These are phyloP conservation scores for Australoheros facetus DNA, from an alignment of 2,797 vertebrate species.

Conservation along the genomic window DNA sequence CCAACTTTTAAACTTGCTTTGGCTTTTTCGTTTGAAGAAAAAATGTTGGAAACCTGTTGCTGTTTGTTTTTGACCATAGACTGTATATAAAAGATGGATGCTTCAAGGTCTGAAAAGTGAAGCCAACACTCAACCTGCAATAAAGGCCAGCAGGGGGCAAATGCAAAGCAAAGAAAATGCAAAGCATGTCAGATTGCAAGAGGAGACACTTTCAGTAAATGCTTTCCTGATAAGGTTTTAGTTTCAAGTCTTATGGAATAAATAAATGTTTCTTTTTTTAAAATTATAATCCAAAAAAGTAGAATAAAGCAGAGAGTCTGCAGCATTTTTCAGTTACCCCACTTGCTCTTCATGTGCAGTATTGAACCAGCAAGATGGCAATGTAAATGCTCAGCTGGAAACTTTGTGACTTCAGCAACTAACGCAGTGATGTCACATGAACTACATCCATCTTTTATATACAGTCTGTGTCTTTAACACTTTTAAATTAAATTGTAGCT, in stretches of 20 bases:
- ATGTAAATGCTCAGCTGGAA: too few relatives aligned
- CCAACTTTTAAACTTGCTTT: not conserved
- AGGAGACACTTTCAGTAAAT: not conserved
- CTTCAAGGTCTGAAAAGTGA: not conserved
- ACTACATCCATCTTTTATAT: not conserved
- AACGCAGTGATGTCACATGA: not conserved
- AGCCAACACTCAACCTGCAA: not conserved
- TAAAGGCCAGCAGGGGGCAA: not conserved
- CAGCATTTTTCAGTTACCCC: too few relatives aligned
- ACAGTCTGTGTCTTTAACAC: not conserved
- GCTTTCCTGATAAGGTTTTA: too few relatives aligned
- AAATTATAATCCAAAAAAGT: not conserved
- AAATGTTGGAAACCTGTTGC: not conserved
- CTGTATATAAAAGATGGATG: not conserved
- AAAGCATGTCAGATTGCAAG: not conserved
- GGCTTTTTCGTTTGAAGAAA: not conserved
- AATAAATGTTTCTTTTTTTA: not conserved
- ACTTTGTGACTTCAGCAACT: too few relatives aligned
- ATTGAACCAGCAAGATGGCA: too few relatives aligned
- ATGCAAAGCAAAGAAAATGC: not conserved
- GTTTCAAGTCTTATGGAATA: not conserved
- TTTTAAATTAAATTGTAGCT: not conserved
- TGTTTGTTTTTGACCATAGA: not conserved
- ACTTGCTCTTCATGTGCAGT: too few relatives aligned
- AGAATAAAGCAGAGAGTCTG: not conserved